phyloP scores from a whole-genome alignment of 2,113 vertebrate species.

The Ameiurus melas region DNA sequence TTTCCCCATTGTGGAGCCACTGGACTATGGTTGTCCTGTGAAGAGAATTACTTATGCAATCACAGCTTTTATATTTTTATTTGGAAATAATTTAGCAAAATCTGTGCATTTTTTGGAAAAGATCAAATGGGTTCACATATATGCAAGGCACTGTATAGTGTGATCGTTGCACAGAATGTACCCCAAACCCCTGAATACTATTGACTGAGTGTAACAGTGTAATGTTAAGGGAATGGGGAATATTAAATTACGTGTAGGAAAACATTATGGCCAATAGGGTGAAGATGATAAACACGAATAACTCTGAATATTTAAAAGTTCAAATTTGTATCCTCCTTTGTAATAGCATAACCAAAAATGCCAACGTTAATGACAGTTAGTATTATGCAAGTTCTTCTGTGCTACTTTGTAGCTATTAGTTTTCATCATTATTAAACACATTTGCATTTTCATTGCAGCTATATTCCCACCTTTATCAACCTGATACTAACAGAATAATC shows the following conservation, averaged over 20 bases:
- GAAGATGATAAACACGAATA: not conserved
- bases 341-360: slow-evolving; percentile 23
- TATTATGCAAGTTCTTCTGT: slow-evolving; percentile 34
- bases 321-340: not conserved
- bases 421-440: slow-evolving; percentile 1
- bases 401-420: slow-evolving; percentile 2
- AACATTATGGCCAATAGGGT: not conserved
- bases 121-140: not conserved
- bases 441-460: slow-evolving; percentile 13
- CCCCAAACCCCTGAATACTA: no score
- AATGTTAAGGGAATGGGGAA: not conserved
- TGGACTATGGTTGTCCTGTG: not conserved
- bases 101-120: not conserved
- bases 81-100: not conserved
- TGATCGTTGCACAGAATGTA: no score
- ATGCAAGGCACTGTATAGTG: not conserved
- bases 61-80: not conserved
- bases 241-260: not conserved
- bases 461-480: not conserved
- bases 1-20: not conserved
- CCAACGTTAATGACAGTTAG: slow-evolving; percentile 20
- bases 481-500: slow-evolving; percentile 49
- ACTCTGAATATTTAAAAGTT: not conserved
- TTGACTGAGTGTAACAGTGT: not conserved
- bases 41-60: not conserved